Evolutionary conservation across 2,797 vertebrate species (phyloP).

Genomic region (Menidia menidia): DNA sequence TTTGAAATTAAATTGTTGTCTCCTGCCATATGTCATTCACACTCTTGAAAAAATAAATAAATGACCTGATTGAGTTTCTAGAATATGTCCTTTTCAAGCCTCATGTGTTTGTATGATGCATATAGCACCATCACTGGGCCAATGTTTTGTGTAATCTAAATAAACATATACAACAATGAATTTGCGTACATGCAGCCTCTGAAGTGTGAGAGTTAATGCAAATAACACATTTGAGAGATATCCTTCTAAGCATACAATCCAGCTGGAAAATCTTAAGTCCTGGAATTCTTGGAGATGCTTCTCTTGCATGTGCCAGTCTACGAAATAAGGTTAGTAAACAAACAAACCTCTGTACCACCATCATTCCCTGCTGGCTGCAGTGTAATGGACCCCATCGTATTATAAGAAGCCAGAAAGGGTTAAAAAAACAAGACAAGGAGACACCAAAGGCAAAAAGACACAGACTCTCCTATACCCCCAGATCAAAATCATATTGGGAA

Average conservation of each 20-base stretch:
- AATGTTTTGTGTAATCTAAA: background rate
- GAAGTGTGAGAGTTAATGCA: constrained; percentile 9
- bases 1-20: background rate
- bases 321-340: background rate
- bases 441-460: background rate
- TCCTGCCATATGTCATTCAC: background rate
- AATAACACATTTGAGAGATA: background rate
- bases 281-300: background rate
- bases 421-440: background rate
- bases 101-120: background rate
- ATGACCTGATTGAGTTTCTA: background rate
- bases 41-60: background rate
- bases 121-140: background rate
- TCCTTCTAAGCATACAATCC: no score
- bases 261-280: background rate
- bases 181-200: constrained; percentile 3
- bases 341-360: background rate
- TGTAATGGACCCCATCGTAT: background rate
- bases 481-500: background rate
- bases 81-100: background rate
- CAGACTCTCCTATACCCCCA: no score
- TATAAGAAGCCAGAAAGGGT: background rate
- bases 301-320: background rate
- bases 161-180: background rate
- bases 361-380: background rate